These are phyloP conservation scores for Poliocrania exsul DNA, from an alignment of 2,797 vertebrate species.

Conservation along the genomic window DNA sequence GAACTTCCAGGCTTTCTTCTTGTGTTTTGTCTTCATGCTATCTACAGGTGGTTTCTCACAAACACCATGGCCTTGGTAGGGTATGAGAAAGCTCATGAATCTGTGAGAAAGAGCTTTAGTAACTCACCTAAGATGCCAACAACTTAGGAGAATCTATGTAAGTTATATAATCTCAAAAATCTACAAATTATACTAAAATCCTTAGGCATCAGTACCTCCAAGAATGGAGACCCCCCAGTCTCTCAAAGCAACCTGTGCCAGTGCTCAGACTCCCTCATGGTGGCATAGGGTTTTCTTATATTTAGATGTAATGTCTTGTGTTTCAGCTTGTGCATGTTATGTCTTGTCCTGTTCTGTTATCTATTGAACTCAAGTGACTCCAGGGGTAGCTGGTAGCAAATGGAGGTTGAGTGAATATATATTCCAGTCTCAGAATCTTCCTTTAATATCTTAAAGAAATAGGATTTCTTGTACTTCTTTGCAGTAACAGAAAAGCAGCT, in stretches of 20 bases:
- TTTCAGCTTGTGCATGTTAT: background rate
- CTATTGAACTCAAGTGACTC: background rate
- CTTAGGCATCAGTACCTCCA: background rate
- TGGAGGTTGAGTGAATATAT: background rate
- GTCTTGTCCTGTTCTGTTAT: background rate
- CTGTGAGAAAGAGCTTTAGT: no score
- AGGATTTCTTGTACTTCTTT: background rate
- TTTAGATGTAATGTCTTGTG: background rate
- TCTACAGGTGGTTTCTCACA: no score
- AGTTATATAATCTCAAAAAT: no score
- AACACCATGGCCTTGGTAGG: no score
- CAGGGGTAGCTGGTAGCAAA: background rate
- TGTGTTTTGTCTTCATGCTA: no score
- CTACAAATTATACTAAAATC: no score
- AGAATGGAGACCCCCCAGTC: background rate
- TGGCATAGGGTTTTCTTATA: background rate
- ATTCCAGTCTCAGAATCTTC: background rate
- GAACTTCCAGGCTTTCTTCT: no score
- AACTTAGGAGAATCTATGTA: no score
- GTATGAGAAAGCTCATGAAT: no score
- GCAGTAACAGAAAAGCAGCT: background rate
- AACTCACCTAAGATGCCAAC: no score
- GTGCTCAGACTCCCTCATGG: fast-evolving
- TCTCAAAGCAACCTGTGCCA: background rate
- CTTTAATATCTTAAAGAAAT: background rate